Percentiles rank a stretch among this genome's conserved stretches.
Evolutionary conservation across 2,797 vertebrate genomes (phyloP).

Genomic region (Mycteria americana): DNA sequence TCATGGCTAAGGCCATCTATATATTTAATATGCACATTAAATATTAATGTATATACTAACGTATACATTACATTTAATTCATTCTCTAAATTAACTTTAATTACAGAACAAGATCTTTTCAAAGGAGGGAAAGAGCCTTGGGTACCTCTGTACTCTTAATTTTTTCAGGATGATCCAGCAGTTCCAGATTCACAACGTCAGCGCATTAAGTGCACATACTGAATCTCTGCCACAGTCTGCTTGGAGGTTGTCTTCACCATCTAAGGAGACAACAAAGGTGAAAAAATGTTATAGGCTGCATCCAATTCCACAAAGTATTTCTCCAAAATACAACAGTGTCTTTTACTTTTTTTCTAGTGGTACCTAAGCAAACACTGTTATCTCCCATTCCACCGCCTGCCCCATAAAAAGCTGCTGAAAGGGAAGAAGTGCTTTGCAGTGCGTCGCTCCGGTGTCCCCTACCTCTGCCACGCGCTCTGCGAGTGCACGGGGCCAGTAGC

Average conservation of each 20-base stretch:
- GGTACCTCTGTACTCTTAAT: neutral
- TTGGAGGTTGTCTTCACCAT: neutral
- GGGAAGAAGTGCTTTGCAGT: neutral
- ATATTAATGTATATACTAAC: neutral
- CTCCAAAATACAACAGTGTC: neutral
- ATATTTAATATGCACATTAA: neutral
- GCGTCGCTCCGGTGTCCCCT: fast-evolving
- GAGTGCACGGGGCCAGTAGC: neutral
- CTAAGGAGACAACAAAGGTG: neutral
- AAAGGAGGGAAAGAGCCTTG: neutral
- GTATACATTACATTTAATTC: neutral
- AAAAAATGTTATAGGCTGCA: neutral
- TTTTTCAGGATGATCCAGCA: neutral
- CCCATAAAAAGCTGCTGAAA: neutral
- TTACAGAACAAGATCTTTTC: neutral
- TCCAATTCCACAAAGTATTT: neutral
- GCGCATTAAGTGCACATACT: fast-evolving
- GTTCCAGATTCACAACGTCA: fast-evolving
- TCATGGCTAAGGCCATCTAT: neutral
- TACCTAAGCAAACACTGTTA: neutral
- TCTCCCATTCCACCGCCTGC: neutral
- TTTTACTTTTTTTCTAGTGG: neutral
- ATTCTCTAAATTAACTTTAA: neutral
- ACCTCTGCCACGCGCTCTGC: fast-evolving
- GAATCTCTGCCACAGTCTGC: neutral